Percentiles rank a stretch among this genome's conserved stretches.
phyloP scores from a whole-genome alignment of 2,797 vertebrate species.

The Linurgus olivaceus region DNA sequence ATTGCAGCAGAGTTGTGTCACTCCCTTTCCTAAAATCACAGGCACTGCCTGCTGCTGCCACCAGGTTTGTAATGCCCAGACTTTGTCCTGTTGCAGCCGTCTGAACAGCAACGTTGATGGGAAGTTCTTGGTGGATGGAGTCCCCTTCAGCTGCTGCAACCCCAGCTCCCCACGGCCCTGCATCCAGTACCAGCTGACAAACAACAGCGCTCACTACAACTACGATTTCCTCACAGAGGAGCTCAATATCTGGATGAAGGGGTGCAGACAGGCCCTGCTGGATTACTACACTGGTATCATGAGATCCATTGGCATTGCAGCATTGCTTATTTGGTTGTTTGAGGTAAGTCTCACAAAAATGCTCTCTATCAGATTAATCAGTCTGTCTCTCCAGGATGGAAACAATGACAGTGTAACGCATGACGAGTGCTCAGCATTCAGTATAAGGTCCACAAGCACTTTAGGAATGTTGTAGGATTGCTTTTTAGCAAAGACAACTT shows the following conservation, averaged over 20 bases:
- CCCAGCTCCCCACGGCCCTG: constrained; percentile 87
- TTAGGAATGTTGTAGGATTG: background rate
- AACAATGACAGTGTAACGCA: rapidly evolving
- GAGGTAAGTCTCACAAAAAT: constrained; percentile 79
- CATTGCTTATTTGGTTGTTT: constrained; percentile 88
- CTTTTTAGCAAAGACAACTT: background rate
- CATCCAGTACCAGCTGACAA: constrained; percentile 88
- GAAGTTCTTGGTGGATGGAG: constrained; percentile 86
- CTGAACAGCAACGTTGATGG: constrained; percentile 87
- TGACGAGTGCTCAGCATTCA: background rate
- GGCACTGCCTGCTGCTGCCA: background rate
- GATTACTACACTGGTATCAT: constrained; percentile 86
- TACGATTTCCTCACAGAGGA: constrained; percentile 86
- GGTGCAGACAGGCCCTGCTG: constrained; percentile 86
- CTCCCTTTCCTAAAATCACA: background rate
- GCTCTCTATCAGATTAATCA: background rate
- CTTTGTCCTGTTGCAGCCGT: constrained; percentile 73
- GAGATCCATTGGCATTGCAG: constrained; percentile 84
- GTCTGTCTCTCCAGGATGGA: background rate
- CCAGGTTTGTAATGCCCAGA: background rate
- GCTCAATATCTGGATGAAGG: constrained; percentile 88
- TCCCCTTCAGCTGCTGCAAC: constrained; percentile 94
- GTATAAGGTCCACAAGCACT: background rate
- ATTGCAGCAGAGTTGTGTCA: background rate
- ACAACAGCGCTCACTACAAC: constrained; percentile 90